Base-by-base conservation (phyloP, 1,140 invertebrate species). In the Drosophila jambulina region DNA sequence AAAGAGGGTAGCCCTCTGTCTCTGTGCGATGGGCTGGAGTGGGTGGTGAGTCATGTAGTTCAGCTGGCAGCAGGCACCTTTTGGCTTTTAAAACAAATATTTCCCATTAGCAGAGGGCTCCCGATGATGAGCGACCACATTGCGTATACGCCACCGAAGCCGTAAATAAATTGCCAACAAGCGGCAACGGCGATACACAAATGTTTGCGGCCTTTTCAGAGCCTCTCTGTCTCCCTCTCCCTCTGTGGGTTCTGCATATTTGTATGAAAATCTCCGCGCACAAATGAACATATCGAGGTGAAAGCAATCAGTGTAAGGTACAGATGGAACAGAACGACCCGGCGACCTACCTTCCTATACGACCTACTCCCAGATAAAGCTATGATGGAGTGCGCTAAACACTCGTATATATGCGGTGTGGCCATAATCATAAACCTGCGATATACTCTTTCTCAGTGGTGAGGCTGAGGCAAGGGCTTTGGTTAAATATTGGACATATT, bases 31-130 rank as follows among this genome's bases (percentile, higher is more conserved):
- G 79, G 68, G 76, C 77, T 4, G 49, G 77, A 61, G 68, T 80
- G 10, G 27, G 21, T 23, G 53, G 53, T 38, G 53, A 90, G 77
- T 88, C 85, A 78, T 74, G 74, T 78, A 60, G 62, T 40, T 54
- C 19, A 45, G 38, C 60, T 49, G 56, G 38, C 68, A 38, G 53
- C 53, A 38, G 56, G 56, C 76, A 85, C 85, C 85, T 88, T 74
- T 90, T 88, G 82, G 81, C 85, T 82, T 88, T 90, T 81, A 74
- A 90, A 85, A 90, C 85, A 84, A 79, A 90, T 90, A 88, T 85
- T 90, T 90, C 81, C 85, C 85, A 90, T 88, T 88, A 88, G 78
- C 78, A 64, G 77, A 21, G 46, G 64, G 70, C 76, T 68, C 38
- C 60, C 62, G 32, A 40, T 69, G 75, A 51, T 69, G 68, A 65